Evolutionary conservation across 1,140 invertebrate species (phyloP), one percentile per base, ranked within the genome.

Genomic region (Ostrea denselamellosa): DNA sequence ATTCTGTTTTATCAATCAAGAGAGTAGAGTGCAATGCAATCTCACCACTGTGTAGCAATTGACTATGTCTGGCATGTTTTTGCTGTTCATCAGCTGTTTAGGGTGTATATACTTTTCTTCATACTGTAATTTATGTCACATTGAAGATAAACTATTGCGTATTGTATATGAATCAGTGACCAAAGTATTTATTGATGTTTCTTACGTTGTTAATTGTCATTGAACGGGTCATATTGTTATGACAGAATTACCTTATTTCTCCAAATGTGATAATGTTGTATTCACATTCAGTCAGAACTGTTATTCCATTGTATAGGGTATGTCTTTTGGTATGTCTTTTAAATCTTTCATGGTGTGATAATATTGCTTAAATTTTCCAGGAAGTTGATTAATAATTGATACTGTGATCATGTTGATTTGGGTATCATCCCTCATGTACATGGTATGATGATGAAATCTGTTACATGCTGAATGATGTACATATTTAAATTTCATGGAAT

Each of bases 1-100:
- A 99, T 99, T 94, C 95, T 99, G 90, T 99, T 99, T 96, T 99
- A 99, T 96, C 99, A 99, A 95, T 99, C 98, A 62, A 96, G 98
- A 94, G 98, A 99, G 85, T 92, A 56, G 83, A 25, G 4, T 58
- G 19, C 25, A 58, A 83, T 83, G 14, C 17, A 17, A 14, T 85
- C 83, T 56, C 54, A 14, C 12, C 9, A 51, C 17, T 71, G 65
- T 71, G 22, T 28, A 77, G 68, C 25, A 28, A 22, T 25, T 34
- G 65, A 68, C 22, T n/a, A 68, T 10, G 9, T 25, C 68, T 28
- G 68, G 28, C 68, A 8, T n/a, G 25, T 12, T 12, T 77, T 25
- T 25, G 25, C 56, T 17, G 28, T 3, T 10, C 25, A 28, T 28
- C 68, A 77, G 68, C 68, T 77, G 68, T 77, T 77, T 44, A 77